These are phyloP conservation scores for Oscheius sp. DNA, from an alignment of 1,140 invertebrate genomes.

Conservation along the genomic window DNA sequence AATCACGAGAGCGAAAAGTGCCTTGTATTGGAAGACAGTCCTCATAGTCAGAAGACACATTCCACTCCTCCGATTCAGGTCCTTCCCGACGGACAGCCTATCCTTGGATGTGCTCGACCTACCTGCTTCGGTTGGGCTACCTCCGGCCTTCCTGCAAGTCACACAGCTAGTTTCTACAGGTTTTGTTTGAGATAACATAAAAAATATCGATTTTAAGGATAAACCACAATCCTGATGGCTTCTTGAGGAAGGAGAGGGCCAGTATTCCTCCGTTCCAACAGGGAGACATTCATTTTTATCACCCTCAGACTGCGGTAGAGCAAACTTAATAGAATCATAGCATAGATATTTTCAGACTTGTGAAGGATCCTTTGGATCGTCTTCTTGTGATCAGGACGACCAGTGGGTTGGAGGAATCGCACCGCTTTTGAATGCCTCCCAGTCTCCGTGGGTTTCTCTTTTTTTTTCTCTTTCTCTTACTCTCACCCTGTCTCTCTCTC, in stretches of 20 bases:
- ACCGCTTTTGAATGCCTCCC: slow-evolving; percentile 46
- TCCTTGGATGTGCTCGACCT: slow-evolving; percentile 55
- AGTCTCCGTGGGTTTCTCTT: slow-evolving; percentile 38
- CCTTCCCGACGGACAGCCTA: slow-evolving; percentile 52
- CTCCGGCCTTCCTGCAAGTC: slow-evolving; percentile 35
- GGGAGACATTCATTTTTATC: slow-evolving; percentile 10
- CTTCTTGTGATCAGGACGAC: slow-evolving; percentile 43
- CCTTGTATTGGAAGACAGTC: not conserved
- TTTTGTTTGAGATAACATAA: not conserved
- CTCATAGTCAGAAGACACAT: not conserved
- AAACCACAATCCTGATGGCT: slow-evolving; percentile 48
- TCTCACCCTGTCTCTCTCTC: too few species aligned
- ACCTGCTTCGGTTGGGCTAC: slow-evolving; percentile 55
- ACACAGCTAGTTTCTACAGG: slow-evolving; percentile 49
- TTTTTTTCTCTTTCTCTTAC: slow-evolving; percentile 14
- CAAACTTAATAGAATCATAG: not conserved
- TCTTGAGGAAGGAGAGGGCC: slow-evolving; percentile 44
- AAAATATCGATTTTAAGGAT: slow-evolving; percentile 11
- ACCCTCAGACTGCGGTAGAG: slow-evolving; percentile 6
- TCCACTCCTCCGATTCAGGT: slow-evolving; percentile 40
- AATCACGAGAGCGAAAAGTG: not conserved
- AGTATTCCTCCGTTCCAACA: not conserved
- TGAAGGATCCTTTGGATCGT: slow-evolving; percentile 45
- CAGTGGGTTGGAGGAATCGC: slow-evolving; percentile 55
- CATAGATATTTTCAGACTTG: slow-evolving; percentile 39